Percentiles rank a stretch among this genome's conserved stretches.
Evolutionary conservation across 2,888 invertebrate species (phyloP).

Genomic region (Phaedon cochleariae): DNA sequence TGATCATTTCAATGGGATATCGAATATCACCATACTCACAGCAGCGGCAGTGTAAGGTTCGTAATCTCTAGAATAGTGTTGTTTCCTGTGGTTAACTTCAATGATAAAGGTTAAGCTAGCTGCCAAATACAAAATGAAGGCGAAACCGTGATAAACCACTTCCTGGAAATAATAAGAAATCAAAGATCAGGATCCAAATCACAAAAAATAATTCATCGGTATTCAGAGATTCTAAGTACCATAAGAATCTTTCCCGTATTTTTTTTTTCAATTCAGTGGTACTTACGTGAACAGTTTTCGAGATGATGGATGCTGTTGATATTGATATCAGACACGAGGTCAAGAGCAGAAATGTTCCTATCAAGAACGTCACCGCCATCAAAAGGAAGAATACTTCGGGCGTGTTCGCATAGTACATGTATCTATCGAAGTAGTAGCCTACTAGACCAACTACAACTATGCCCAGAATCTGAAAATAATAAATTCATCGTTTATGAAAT

Average conservation of each 20-base stretch:
- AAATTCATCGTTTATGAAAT: background rate
- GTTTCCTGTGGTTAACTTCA: conserved; percentile 67
- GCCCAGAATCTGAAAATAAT: conserved; percentile 72
- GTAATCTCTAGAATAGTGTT: conserved; percentile 61
- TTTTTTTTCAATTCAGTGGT: no score
- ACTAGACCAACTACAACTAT: conserved; percentile 77
- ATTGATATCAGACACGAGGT: conserved; percentile 79
- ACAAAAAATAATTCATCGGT: no score
- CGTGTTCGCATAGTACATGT: conserved; percentile 52
- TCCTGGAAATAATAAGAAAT: conserved; percentile 69
- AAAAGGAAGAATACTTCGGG: conserved; percentile 77
- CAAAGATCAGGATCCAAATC: no score
- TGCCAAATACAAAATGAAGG: conserved; percentile 75
- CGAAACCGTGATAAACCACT: conserved; percentile 81
- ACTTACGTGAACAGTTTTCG: conserved; percentile 84
- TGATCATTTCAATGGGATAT: no score
- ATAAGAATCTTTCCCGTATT: no score
- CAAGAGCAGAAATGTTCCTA: conserved; percentile 80
- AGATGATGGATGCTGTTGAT: conserved; percentile 82
- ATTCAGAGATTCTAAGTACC: no score
- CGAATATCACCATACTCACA: conserved; percentile 66
- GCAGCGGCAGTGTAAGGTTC: conserved; percentile 77
- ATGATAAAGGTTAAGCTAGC: conserved; percentile 76
- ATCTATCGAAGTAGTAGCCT: conserved; percentile 63
- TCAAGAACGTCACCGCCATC: conserved; percentile 79